Base-by-base conservation (phyloP, 2,888 invertebrate species). In the Cantharis nigra region DNA sequence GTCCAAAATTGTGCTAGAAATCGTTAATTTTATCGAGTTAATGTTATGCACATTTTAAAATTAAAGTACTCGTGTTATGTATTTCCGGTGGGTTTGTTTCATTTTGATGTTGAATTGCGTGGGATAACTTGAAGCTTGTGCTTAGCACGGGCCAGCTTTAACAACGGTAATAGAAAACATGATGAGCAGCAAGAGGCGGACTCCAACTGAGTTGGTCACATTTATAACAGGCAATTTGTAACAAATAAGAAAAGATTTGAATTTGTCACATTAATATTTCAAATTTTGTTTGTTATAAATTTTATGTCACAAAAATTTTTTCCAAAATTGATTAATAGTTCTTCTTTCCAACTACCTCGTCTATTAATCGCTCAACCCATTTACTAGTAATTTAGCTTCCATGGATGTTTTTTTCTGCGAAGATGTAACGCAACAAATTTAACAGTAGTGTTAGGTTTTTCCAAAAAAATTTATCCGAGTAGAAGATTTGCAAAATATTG, bases 1-100 rank as follows among this genome's bases (percentile, higher is more conserved):
- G 70, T 75, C 75, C 73, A 71, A 77, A 76, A 74, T 75, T 71
- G 71, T 63, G 74, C 74, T 71, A 72, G 72, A 71, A 62, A 70
- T 75, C 67, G 75, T 74, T 69, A 76, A 75, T 77, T 78, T 78
- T 79, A 75, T 80, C 79, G 71, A 69, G 74, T 75, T 70, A 70
- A 74, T 49, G 64, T 62, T 71, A 75, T 75, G 77, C 77, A 77
- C 64, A 76, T 69, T 70, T 77, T 77, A 75, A 79, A 77, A 73
- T 79, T 77, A 78, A 78, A 73, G 73, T 78, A 76, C 72, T 30
- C 71, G 70, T 76, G 74, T 83, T 83, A 80, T 84, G 82, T 83
- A 83, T 85, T 85, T 85, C 85, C 85, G 85, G 85, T 85, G 84
- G 81, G 82, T 83, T 84, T 83, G 85, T 84, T 85, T 85, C 84